Percentiles rank a stretch among this genome's conserved stretches.
phyloP scores from a whole-genome alignment of 2,888 invertebrate species.

The Dryocosmus kuriphilus region DNA sequence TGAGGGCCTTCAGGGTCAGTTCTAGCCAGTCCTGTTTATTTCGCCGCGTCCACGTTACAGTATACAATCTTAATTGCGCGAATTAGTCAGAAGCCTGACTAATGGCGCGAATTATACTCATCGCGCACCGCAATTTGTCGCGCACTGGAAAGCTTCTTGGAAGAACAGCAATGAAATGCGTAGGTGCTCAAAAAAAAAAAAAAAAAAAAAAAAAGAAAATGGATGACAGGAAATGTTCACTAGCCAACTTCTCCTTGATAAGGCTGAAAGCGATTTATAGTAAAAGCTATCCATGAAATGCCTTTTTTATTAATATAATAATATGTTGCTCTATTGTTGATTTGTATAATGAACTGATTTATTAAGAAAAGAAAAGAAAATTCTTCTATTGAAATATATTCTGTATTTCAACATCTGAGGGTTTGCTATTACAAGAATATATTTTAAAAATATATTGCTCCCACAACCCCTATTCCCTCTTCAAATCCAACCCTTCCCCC shows the following conservation, averaged over 20 bases:
- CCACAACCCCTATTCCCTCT: too few relatives aligned
- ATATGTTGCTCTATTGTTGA: too few relatives aligned
- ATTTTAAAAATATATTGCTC: too few relatives aligned
- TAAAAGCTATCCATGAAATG: neutral
- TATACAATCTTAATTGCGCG: conserved; percentile 66
- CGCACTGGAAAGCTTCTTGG: conserved; percentile 55
- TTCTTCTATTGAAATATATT: too few relatives aligned
- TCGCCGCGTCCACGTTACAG: conserved; percentile 40
- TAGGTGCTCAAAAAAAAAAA: conserved; percentile 18
- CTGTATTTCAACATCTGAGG: too few relatives aligned
- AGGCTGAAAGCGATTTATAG: conserved; percentile 21
- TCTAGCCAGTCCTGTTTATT: conserved; percentile 35
- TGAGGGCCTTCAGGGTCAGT: conserved; percentile 1
- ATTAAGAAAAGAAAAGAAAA: too few relatives aligned
- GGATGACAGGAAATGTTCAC: neutral
- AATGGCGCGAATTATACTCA: conserved; percentile 64
- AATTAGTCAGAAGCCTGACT: conserved; percentile 69
- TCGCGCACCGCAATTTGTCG: conserved; percentile 61
- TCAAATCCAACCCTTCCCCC: too few relatives aligned
- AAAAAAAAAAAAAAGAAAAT: neutral
- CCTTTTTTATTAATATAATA: neutral
- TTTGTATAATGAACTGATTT: too few relatives aligned
- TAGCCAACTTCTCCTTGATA: conserved; percentile 2
- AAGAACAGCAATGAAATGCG: conserved; percentile 43
- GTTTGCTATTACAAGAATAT: too few relatives aligned